A percentile compares a stretch with the other conserved stretches of the same genome.
Evolutionary conservation across 1,140 invertebrate species (phyloP).

Genomic region (Heliconius nattereri): DNA sequence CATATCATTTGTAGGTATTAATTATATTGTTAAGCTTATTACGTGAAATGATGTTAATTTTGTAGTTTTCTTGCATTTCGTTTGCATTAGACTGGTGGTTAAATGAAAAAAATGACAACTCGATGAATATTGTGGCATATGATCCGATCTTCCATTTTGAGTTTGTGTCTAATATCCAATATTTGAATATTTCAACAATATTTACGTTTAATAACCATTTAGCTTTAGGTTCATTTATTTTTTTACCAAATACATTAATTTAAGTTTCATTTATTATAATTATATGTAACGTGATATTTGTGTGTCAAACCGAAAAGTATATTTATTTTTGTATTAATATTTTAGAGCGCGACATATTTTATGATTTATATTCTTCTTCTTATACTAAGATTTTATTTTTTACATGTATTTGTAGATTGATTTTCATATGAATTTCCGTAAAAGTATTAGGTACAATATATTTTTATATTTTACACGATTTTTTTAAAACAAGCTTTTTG

Average conservation of each 20-base stretch:
- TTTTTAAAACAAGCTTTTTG: constrained; percentile 33
- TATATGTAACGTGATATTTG: constrained; percentile 32
- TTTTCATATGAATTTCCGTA: not conserved
- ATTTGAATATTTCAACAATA: constrained; percentile 18
- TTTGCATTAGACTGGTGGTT: constrained; percentile 54
- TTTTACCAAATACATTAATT: constrained; percentile 34
- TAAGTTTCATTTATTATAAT: constrained; percentile 18
- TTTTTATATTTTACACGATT: constrained; percentile 26
- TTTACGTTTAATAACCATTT: constrained; percentile 16
- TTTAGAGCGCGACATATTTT: not conserved
- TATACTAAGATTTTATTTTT: not conserved
- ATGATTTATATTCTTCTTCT: not conserved
- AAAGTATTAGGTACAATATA: constrained; percentile 31
- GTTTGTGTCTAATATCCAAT: constrained; percentile 23
- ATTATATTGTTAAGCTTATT: constrained; percentile 39
- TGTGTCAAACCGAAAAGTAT: constrained; percentile 34
- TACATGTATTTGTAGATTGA: not conserved
- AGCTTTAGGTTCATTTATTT: not conserved
- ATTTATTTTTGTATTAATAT: constrained; percentile 21
- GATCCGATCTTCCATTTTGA: constrained; percentile 26
- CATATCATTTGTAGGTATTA: constrained; percentile 53
- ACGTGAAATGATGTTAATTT: constrained; percentile 17
- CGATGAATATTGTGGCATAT: not conserved
- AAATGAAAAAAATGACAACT: constrained; percentile 22
- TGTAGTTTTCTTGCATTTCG: constrained; percentile 43